phyloP scores from a whole-genome alignment of 1,140 invertebrate genomes.

The Trypoxylus dichotomus region DNA sequence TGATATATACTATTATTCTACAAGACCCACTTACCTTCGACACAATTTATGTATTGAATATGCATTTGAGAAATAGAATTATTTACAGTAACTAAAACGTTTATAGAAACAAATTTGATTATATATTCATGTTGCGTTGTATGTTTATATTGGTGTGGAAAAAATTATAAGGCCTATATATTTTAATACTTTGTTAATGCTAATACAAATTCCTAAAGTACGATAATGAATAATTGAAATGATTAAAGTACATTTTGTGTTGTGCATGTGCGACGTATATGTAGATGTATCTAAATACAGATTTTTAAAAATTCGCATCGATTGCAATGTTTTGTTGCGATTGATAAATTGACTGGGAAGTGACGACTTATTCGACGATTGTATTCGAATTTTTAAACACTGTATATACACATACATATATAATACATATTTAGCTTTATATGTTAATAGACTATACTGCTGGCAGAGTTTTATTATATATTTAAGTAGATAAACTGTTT shows the following conservation, averaged over 20 bases:
- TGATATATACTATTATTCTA: neutral
- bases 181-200: constrained; percentile 23
- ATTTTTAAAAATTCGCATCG: neutral
- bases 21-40: neutral
- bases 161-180: constrained; percentile 12
- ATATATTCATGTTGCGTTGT: neutral
- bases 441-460: constrained; percentile 24
- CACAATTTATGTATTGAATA: too few relatives aligned
- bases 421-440: constrained; percentile 21
- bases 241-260: neutral
- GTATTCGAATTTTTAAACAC: neutral
- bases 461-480: constrained; percentile 29
- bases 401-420: neutral
- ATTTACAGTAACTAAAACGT: neutral
- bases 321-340: neutral
- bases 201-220: constrained; percentile 16
- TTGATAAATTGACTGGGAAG: too few relatives aligned
- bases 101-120: neutral
- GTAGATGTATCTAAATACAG: neutral
- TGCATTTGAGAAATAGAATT: neutral
- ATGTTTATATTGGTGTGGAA: neutral
- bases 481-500: constrained; percentile 17
- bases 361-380: too few relatives aligned
- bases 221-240: neutral
- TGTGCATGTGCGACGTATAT: constrained; percentile 16